Evolutionary conservation across 2,113 vertebrate genomes (phyloP).

Genomic region (Callospermophilus lateralis): DNA sequence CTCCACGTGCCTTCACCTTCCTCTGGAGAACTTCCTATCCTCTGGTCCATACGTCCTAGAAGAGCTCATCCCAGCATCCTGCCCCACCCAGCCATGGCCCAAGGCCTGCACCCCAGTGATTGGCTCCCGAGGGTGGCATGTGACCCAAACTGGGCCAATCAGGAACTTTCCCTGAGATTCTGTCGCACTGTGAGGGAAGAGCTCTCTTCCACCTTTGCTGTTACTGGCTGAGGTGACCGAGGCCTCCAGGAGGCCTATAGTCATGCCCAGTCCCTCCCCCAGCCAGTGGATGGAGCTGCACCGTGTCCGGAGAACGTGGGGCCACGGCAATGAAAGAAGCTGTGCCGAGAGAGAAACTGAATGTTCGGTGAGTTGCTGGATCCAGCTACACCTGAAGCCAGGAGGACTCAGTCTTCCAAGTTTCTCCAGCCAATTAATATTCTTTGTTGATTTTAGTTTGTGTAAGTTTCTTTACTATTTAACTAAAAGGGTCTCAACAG

Average conservation of each 20-base stretch:
- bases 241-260: too few relatives aligned
- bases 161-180: background rate
- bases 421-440: background rate
- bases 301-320: background rate
- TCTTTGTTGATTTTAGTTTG: background rate
- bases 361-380: background rate
- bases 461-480: background rate
- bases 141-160: background rate
- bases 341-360: background rate
- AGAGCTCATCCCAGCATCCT: background rate
- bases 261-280: background rate
- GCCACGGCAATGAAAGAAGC: background rate
- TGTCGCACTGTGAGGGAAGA: background rate
- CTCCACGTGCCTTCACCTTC: accelerated
- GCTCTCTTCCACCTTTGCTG: background rate
- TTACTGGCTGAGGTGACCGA: background rate
- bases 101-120: background rate
- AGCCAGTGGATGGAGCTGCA: background rate
- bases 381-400: background rate
- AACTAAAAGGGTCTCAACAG: background rate
- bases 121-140: background rate
- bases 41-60: background rate
- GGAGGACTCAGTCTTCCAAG: background rate
- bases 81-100: background rate
- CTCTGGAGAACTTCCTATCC: too few relatives aligned